A percentile compares a stretch with the other conserved stretches of the same genome.
These are phyloP conservation scores for Acromyrmex echinatior DNA, from an alignment of 1,140 invertebrate genomes.

Conservation along the genomic window DNA sequence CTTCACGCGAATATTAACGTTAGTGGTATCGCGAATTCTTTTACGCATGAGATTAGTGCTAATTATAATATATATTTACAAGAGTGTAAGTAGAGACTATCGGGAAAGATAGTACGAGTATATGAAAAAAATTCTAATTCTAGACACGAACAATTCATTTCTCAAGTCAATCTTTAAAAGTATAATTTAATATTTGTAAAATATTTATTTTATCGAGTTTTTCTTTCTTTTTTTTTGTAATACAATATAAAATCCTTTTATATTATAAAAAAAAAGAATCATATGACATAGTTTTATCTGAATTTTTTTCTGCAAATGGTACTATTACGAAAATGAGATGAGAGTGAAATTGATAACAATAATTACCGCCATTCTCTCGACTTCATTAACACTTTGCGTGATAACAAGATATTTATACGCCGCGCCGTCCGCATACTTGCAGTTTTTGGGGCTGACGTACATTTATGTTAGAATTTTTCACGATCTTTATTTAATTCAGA, in stretches of 20 bases:
- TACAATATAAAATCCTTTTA: neutral
- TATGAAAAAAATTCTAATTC: neutral
- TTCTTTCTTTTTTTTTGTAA: neutral
- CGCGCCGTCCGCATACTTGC: neutral
- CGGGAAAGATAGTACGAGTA: neutral
- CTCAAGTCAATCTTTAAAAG: neutral
- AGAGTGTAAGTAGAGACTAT: neutral
- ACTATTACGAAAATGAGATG: slow-evolving; percentile 22
- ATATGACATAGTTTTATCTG: neutral
- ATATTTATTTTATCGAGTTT: neutral
- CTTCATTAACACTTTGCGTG: slow-evolving; percentile 36
- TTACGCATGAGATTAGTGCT: neutral
- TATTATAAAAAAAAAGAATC: neutral
- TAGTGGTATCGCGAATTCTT: slow-evolving; percentile 1
- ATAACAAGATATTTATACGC: neutral
- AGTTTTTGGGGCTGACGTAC: neutral
- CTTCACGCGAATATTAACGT: neutral
- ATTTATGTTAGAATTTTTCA: neutral
- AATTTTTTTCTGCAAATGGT: neutral
- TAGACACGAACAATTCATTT: neutral
- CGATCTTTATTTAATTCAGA: neutral
- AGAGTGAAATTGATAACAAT: slow-evolving; percentile 31
- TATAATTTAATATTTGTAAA: neutral
- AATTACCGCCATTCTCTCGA: slow-evolving; percentile 32
- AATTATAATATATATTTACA: neutral